phyloP scores from a whole-genome alignment of 2,888 invertebrate genomes.

The Taphrorychus bicolor region DNA sequence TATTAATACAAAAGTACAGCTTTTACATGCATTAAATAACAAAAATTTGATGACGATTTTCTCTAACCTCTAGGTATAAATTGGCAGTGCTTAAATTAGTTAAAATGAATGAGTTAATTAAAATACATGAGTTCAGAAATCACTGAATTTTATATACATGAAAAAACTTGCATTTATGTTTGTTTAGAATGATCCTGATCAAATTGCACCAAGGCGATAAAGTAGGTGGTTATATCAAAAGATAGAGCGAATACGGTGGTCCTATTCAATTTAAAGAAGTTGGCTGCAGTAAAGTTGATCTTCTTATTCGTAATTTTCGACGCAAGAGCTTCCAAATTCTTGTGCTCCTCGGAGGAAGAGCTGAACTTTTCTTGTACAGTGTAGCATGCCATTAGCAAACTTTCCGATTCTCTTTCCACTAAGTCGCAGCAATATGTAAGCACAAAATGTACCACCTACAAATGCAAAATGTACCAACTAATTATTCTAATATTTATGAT shows the following conservation, averaged over 20 bases:
- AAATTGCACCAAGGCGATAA: not conserved
- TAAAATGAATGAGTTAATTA: too few relatives aligned
- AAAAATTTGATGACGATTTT: too few relatives aligned
- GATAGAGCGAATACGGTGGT: not conserved
- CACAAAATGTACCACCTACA: not conserved
- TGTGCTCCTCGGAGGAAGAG: not conserved
- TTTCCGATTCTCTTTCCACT: not conserved
- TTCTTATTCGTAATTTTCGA: not conserved
- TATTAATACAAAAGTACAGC: too few relatives aligned
- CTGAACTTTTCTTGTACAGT: not conserved
- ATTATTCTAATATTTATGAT: not conserved
- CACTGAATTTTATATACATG: too few relatives aligned
- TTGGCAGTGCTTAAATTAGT: too few relatives aligned
- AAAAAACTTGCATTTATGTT: not conserved
- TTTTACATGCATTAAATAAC: too few relatives aligned
- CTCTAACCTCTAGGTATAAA: too few relatives aligned
- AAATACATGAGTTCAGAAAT: too few relatives aligned
- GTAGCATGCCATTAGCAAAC: not conserved
- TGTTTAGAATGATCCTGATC: too few relatives aligned
- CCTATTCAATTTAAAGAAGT: not conserved
- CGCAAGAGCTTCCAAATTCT: not conserved
- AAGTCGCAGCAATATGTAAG: not conserved
- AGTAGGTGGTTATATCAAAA: not conserved
- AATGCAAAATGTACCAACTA: not conserved
- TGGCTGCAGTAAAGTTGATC: not conserved